A percentile compares a stretch with the other conserved stretches of the same genome.
phyloP scores from a whole-genome alignment of 2,113 vertebrate species.

The Struthio camelus region DNA sequence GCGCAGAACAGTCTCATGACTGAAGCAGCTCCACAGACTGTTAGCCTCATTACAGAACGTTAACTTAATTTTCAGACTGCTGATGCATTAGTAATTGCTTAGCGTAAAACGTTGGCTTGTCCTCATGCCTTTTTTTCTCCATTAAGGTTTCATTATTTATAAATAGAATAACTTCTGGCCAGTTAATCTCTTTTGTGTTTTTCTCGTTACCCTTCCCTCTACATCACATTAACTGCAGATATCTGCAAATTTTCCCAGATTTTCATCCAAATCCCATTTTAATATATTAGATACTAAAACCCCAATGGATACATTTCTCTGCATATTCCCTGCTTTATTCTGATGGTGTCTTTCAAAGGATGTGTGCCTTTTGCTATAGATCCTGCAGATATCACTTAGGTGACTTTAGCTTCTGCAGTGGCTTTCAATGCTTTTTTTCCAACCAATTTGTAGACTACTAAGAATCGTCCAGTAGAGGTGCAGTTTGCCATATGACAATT shows the following conservation, averaged over 20 bases:
- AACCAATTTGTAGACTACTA: background rate
- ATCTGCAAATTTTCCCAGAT: background rate
- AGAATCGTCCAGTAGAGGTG: background rate
- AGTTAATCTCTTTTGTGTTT: background rate
- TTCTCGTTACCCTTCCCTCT: background rate
- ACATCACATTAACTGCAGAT: background rate
- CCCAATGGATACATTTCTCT: background rate
- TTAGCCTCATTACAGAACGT: constrained; percentile 41
- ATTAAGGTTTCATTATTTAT: background rate
- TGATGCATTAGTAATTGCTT: background rate
- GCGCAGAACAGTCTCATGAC: constrained; percentile 5
- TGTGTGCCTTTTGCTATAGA: background rate
- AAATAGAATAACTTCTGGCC: background rate
- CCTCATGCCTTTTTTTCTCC: background rate
- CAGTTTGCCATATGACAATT: background rate
- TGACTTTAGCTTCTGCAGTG: background rate
- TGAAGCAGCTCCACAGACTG: background rate
- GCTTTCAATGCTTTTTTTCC: background rate
- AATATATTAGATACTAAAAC: background rate
- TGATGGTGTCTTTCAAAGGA: background rate
- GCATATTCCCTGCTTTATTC: background rate
- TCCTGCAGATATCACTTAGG: background rate
- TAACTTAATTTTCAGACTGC: constrained; percentile 46
- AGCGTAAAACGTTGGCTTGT: constrained; percentile 17
- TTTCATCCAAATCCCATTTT: background rate